phyloP scores from a whole-genome alignment of 1,140 invertebrate species.

The Calephelis virginiensis region DNA sequence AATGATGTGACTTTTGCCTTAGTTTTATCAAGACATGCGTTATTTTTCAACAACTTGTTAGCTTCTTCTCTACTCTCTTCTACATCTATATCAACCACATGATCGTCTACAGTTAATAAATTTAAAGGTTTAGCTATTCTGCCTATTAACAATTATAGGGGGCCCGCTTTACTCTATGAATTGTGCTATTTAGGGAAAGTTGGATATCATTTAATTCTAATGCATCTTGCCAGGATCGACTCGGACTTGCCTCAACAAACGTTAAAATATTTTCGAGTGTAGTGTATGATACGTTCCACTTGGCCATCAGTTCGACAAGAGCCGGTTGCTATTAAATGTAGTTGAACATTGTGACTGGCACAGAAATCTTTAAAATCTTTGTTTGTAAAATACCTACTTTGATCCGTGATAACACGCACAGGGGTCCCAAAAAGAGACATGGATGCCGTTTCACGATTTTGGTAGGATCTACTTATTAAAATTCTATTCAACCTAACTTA shows the following conservation, averaged over 20 bases:
- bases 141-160: no score
- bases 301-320: conserved; percentile 35
- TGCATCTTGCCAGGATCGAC: conserved; percentile 31
- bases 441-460: conserved; percentile 19
- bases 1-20: no score
- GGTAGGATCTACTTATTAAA: conserved; percentile 14
- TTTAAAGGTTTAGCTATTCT: no score
- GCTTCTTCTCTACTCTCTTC: no score
- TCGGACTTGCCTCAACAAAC: conserved; percentile 6
- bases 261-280: conserved; percentile 29
- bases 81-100: no score
- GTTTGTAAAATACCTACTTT: conserved; percentile 48
- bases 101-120: no score
- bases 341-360: conserved; percentile 30
- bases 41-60: no score
- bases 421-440: conserved; percentile 13
- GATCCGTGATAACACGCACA: conserved; percentile 44
- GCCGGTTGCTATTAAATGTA: conserved; percentile 45
- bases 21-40: no score
- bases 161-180: background rate
- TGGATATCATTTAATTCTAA: conserved; percentile 16
- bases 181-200: conserved; percentile 12
- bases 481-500: conserved; percentile 12
- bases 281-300: conserved; percentile 49
- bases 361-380: conserved; percentile 46